Conservation (phyloP, 2,888 invertebrate species). For the Drosophila cracens region DNA sequence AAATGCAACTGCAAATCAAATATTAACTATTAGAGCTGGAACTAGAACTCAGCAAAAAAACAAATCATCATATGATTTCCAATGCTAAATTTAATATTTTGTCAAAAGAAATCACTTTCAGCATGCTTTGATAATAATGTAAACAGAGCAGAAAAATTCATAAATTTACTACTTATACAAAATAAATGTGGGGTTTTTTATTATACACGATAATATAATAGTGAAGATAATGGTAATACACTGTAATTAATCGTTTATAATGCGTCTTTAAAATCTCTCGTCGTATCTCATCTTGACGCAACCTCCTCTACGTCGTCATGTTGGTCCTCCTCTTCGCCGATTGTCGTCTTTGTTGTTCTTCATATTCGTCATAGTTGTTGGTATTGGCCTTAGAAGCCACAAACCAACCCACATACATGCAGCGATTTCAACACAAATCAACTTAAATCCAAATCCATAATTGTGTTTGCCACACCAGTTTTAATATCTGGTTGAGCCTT, state of each 20-base stretch:
- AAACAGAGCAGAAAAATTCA: conserved; percentile 22
- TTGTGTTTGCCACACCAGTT: conserved; percentile 7
- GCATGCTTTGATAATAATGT: conserved; percentile 10
- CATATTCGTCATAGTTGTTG: too few relatives aligned
- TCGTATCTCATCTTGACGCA: too few relatives aligned
- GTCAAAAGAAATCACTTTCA: background rate
- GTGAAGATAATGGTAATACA: too few relatives aligned
- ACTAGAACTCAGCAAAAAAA: background rate
- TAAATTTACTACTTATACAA: background rate
- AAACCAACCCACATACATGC: background rate
- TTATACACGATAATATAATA: too few relatives aligned
- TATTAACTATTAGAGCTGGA: background rate
- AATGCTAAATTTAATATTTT: conserved; percentile 1
- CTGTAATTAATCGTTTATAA: too few relatives aligned
- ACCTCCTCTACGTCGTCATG: too few relatives aligned
- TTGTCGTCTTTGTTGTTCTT: too few relatives aligned
- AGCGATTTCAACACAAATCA: conserved; percentile 24
- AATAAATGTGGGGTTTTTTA: background rate
- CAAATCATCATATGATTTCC: background rate
- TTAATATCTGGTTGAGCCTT: background rate
- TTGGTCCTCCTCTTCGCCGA: too few relatives aligned
- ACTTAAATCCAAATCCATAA: conserved; percentile 8
- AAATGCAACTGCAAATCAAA: background rate
- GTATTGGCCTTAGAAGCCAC: too few relatives aligned
- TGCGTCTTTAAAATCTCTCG: too few relatives aligned